Conservation (phyloP, 2,797 vertebrate species). For the Tenualosa ilisha region DNA sequence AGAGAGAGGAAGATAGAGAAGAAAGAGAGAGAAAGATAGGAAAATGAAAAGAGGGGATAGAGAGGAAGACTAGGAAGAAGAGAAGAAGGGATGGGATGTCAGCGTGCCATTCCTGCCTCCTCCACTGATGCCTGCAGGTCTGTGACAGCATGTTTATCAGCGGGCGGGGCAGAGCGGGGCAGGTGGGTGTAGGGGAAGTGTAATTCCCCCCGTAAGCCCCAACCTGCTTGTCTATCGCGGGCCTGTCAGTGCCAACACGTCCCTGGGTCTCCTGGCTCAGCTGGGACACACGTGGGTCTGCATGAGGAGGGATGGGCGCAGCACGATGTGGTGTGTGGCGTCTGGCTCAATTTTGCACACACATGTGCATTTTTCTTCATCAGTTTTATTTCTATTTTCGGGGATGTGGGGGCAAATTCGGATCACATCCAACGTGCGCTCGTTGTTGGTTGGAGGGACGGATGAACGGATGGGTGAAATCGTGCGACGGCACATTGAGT, state of each 20-base stretch:
- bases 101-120: background rate
- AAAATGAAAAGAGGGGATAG: background rate
- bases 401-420: background rate
- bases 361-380: background rate
- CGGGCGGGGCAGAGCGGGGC: too few relatives aligned
- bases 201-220: background rate
- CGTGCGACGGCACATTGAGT: background rate
- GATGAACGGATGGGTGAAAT: background rate
- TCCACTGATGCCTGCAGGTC: conserved; percentile 7
- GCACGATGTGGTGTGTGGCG: background rate
- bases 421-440: background rate
- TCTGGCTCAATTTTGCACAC: conserved; percentile 6
- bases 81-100: background rate
- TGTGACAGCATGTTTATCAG: conserved; percentile 15
- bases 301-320: background rate
- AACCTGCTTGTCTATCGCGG: background rate
- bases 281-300: background rate
- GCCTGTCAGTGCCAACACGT: background rate
- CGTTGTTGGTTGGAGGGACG: background rate
- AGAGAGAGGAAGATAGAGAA: background rate
- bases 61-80: background rate
- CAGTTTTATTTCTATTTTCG: too few relatives aligned
- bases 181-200: background rate
- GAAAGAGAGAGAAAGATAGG: background rate
- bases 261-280: background rate